phyloP scores from a whole-genome alignment of 2,888 invertebrate species.

The Rhopalosiphum nymphaeae region DNA sequence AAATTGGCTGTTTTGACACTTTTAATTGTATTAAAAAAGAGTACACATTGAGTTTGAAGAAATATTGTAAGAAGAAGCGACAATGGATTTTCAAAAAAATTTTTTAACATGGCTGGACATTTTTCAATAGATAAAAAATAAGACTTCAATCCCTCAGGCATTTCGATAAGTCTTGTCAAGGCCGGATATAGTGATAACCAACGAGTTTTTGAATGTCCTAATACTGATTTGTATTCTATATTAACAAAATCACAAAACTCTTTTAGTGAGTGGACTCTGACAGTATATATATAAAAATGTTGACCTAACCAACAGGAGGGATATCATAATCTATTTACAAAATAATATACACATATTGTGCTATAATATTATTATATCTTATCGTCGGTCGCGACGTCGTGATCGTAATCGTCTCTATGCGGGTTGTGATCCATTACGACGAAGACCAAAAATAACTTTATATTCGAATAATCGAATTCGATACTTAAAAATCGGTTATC shows the following conservation, averaged over 20 bases:
- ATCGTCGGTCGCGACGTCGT: too few relatives aligned
- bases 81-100: slow-evolving; percentile 68
- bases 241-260: slow-evolving; percentile 68
- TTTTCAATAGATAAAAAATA: slow-evolving; percentile 68
- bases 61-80: slow-evolving; percentile 55
- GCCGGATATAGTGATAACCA: slow-evolving; percentile 67
- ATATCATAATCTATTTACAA: too few relatives aligned
- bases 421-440: too few relatives aligned
- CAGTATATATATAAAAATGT: too few relatives aligned
- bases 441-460: too few relatives aligned
- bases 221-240: slow-evolving; percentile 68
- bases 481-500: too few relatives aligned
- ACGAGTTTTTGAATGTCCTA: slow-evolving; percentile 67
- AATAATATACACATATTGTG: too few relatives aligned
- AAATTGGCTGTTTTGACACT: slow-evolving; percentile 54
- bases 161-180: slow-evolving; percentile 68
- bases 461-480: too few relatives aligned
- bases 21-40: slow-evolving; percentile 59
- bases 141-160: slow-evolving; percentile 68
- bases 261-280: not conserved
- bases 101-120: slow-evolving; percentile 68
- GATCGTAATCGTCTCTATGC: too few relatives aligned
- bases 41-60: slow-evolving; percentile 38
- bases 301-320: too few relatives aligned
- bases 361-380: too few relatives aligned